phyloP scores from a whole-genome alignment of 2,797 vertebrate genomes.

The Sorex maritimensis region DNA sequence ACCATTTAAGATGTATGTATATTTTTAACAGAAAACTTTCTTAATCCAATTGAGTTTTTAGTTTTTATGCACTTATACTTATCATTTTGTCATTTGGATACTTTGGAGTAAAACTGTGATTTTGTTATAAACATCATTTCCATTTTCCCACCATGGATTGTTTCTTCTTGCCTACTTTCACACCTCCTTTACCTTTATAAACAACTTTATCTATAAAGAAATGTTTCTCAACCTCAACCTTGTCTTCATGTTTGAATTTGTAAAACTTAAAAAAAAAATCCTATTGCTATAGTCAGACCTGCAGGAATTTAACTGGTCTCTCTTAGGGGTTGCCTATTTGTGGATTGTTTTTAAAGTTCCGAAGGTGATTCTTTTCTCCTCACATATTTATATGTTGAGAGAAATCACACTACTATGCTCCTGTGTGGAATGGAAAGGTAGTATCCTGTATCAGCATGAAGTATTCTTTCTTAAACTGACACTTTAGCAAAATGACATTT shows the following conservation, averaged over 20 bases:
- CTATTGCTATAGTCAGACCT: not conserved
- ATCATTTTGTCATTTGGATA: not conserved
- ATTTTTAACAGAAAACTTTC: conserved; percentile 2
- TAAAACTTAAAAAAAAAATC: not conserved
- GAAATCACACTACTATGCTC: not conserved
- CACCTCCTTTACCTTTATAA: not conserved
- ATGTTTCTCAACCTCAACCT: not conserved
- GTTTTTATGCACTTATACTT: not conserved
- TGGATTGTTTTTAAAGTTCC: conserved; percentile 16
- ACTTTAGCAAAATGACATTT: not conserved
- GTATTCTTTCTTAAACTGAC: not conserved
- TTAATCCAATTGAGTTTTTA: conserved; percentile 19
- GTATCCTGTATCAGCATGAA: not conserved
- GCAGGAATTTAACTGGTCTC: not conserved
- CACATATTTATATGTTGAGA: not conserved
- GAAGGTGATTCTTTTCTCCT: not conserved
- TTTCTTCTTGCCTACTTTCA: conserved; percentile 17
- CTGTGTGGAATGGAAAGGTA: not conserved
- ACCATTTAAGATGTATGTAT: conserved; percentile 29
- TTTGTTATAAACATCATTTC: not conserved
- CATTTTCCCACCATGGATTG: not conserved
- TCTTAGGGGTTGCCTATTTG: not conserved
- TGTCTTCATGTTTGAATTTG: not conserved
- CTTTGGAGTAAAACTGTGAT: conserved; percentile 32
- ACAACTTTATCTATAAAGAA: not conserved